phyloP scores from a whole-genome alignment of 2,797 vertebrate genomes.

The Ptychadena robeensis region DNA sequence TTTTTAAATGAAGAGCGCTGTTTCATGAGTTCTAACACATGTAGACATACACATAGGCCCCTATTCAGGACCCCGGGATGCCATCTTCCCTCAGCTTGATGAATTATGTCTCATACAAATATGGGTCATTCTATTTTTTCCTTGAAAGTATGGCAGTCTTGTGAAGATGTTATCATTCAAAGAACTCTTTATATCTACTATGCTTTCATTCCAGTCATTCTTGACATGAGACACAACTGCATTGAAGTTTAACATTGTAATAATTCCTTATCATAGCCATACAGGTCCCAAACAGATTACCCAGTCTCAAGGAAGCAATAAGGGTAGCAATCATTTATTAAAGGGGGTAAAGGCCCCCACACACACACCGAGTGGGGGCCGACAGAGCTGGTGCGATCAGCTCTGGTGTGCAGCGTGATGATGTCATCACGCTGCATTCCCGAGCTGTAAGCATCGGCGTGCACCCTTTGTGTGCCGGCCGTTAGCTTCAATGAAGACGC shows the following conservation, averaged over 20 bases:
- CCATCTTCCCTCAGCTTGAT: conserved; percentile 20
- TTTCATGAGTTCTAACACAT: neutral
- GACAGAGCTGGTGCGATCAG: too few species aligned
- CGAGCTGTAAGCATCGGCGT: too few species aligned
- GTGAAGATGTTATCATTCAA: conserved; percentile 73
- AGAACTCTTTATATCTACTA: conserved; percentile 72
- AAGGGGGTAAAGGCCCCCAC: too few species aligned
- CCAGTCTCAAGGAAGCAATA: conserved; percentile 1
- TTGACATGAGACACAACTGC: conserved; percentile 63
- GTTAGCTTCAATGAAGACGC: too few species aligned
- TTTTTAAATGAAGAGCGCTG: conserved; percentile 32
- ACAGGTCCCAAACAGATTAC: neutral
- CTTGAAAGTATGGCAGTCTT: conserved; percentile 29
- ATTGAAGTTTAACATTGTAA: conserved; percentile 68
- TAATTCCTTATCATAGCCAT: neutral
- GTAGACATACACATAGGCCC: conserved; percentile 31
- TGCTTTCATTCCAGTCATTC: conserved; percentile 76
- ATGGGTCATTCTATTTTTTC: conserved; percentile 4
- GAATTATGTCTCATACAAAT: conserved; percentile 43
- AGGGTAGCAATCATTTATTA: neutral
- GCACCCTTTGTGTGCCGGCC: too few species aligned
- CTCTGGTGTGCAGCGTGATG: too few species aligned
- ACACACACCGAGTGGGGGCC: too few species aligned
- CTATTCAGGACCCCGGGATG: conserved; percentile 28
- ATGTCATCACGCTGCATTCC: too few species aligned